Evolutionary conservation across 1,140 invertebrate species (phyloP), one percentile per base, ranked within the genome.

Genomic region (Ectropis grisescens): DNA sequence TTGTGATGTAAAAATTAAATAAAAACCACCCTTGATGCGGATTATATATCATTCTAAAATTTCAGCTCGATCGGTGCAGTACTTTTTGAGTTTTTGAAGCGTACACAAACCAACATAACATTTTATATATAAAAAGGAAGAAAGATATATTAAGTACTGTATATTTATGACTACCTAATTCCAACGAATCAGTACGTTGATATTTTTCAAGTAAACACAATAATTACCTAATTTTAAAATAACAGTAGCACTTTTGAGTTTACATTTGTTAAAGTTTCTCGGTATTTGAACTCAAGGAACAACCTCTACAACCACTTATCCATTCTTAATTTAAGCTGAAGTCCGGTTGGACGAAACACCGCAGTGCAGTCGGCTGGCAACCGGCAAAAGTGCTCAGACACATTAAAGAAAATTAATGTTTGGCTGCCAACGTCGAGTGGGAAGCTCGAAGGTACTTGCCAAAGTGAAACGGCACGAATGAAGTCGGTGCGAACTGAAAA

Each of bases 321-420:
- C 61, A 68, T 72, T 70, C 64, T 75, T 67, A 74, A 76, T 75
- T 57, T 58, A 68, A 69, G 58, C 57, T 47, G 51, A 58, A 43
- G 53, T 51, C 38, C 50, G 58, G 64, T 68, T 71, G 71, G 74
- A 72, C 60, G 60, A 72, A 72, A 72, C 67, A 74, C 70, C 64
- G 72, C 71, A 80, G 47, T 78, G 75, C 75, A 74, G 72, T 64
- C 34, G 35, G 52, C n/a, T 58, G 51, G 58, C 51, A 69, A 50
- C 62, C 53, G 47, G 61, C 64, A 74, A 75, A 67, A 80, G 68
- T 75, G 58, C 59, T 80, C 68, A 74, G 69, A 69, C 69, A 78
- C 76, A 78, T 81, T 81, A 81, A 81, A 76, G 70, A 76, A 78
- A 78, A 81, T 81, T 78, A 78, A 81, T 81, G 76, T 78, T 78